Percentiles rank a stretch among this genome's conserved stretches.
Conservation (phyloP, 2,888 invertebrate genomes). For the Drosophila mercatorum region DNA sequence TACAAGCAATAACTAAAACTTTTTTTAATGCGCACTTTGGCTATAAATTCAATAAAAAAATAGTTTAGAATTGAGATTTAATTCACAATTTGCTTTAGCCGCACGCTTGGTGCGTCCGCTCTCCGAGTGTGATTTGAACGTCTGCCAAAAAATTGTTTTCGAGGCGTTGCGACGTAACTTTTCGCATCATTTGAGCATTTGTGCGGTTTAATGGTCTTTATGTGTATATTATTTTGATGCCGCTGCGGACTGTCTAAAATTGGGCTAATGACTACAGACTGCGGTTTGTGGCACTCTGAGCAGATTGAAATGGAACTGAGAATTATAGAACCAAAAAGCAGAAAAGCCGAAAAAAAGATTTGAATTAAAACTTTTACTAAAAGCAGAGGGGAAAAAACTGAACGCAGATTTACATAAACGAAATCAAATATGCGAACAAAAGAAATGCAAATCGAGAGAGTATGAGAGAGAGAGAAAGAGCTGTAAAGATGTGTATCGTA, state of each 20-base stretch:
- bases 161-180: slow-evolving; percentile 36
- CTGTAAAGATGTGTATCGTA: slow-evolving; percentile 36
- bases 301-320: slow-evolving; percentile 29
- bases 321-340: slow-evolving; percentile 23
- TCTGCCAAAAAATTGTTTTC: slow-evolving; percentile 44
- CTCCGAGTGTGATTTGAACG: slow-evolving; percentile 46
- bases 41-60: not conserved
- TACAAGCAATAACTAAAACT: not conserved
- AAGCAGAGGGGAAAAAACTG: slow-evolving; percentile 14
- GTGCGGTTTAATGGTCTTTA: slow-evolving; percentile 41
- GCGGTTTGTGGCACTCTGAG: slow-evolving; percentile 46
- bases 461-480: slow-evolving; percentile 16
- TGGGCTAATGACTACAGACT: slow-evolving; percentile 73
- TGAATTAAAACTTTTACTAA: slow-evolving; percentile 29
- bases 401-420: slow-evolving; percentile 48
- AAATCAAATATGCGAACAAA: slow-evolving; percentile 37
- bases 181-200: slow-evolving; percentile 43
- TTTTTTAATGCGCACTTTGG: not conserved
- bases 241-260: slow-evolving; percentile 47
- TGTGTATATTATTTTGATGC: slow-evolving; percentile 42
- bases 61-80: slow-evolving; percentile 27
- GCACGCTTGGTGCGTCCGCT: slow-evolving; percentile 4
- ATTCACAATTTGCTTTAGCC: slow-evolving; percentile 9
- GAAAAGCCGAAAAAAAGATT: slow-evolving; percentile 23
- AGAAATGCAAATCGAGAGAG: slow-evolving; percentile 48